phyloP scores from a whole-genome alignment of 2,113 vertebrate species.

The Glaucidium brasilianum region DNA sequence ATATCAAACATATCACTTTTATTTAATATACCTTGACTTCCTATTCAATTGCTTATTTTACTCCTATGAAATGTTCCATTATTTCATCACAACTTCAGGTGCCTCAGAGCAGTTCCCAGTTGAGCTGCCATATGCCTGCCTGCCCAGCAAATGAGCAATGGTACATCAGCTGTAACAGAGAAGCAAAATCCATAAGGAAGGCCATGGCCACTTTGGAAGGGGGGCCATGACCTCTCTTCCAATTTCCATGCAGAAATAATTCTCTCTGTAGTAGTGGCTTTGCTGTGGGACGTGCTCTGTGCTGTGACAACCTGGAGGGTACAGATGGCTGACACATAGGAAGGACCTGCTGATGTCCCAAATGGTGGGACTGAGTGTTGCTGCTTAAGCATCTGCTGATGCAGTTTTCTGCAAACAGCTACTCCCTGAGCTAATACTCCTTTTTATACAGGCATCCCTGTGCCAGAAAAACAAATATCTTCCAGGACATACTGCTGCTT shows the following conservation, averaged over 20 bases:
- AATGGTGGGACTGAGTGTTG: fast-evolving
- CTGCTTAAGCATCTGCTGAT: background rate
- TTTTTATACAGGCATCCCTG: background rate
- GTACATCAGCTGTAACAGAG: fast-evolving
- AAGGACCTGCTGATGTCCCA: background rate
- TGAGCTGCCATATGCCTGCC: background rate
- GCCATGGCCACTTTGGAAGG: fast-evolving
- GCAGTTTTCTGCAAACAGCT: background rate
- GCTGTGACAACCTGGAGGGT: no score
- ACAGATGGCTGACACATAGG: fast-evolving
- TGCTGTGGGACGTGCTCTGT: background rate
- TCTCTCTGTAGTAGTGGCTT: fast-evolving
- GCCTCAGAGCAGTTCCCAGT: background rate
- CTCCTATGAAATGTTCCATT: background rate
- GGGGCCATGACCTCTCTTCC: background rate
- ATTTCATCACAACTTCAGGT: background rate
- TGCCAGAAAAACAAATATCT: background rate
- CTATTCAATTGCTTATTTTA: background rate
- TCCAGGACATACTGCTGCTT: background rate
- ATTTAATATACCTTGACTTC: background rate
- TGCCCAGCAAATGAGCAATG: fast-evolving
- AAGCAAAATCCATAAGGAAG: background rate
- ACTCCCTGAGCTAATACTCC: background rate
- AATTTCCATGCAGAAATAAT: background rate
- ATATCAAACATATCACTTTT: background rate